Base-by-base conservation (phyloP, 2,113 vertebrate genomes). In the Epinephelus cyanopodus region DNA sequence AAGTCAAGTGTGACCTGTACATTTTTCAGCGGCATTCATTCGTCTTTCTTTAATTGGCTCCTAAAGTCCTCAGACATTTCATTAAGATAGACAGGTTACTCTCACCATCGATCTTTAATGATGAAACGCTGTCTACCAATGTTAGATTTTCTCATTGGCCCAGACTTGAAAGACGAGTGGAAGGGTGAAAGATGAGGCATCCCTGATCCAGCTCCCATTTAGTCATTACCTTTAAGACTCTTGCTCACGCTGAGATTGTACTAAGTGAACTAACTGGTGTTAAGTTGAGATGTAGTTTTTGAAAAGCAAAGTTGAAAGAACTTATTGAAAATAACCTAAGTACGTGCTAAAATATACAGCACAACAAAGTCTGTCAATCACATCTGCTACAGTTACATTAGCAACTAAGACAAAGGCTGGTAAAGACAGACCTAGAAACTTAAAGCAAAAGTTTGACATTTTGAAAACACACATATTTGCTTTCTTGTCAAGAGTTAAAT, bases 21-120 rank as follows among this genome's bases (percentile, higher is more conserved):
- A 67, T 75, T 87, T 58, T 25, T 68, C 67, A 56, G 37, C 42
- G 70, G 80, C 42, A 57, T 47, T 70, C 1, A 1, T n/a, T 70
- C 65, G 39, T 64, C 77, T 81, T 25, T 50, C 18, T 64, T 15
- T 45, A 57, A 58, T 45, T 74, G 56, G 50, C 64, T 58, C 14
- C 9, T 18, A 73, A 69, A 53, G 47, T 57, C 60, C 48, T 68
- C 57, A 50, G 53, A 74, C 67, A 61, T 80, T 74, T 85, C 45
- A 88, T 84, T 78, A 60, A 80, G 61, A 79, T 54, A 29, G 80
- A 76, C 69, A 69, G 57, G 83, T 81, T 88, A 52, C 18, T 72
- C 64, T 74, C 61, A n/a, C 72, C 1, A 67, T 80, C 8, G 8
- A 72, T 87, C 39, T 52, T 61, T 4, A 63, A 61, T 42, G 42